Evolutionary conservation across 2,888 invertebrate species (phyloP).

Genomic region (Phengaris alcon): DNA sequence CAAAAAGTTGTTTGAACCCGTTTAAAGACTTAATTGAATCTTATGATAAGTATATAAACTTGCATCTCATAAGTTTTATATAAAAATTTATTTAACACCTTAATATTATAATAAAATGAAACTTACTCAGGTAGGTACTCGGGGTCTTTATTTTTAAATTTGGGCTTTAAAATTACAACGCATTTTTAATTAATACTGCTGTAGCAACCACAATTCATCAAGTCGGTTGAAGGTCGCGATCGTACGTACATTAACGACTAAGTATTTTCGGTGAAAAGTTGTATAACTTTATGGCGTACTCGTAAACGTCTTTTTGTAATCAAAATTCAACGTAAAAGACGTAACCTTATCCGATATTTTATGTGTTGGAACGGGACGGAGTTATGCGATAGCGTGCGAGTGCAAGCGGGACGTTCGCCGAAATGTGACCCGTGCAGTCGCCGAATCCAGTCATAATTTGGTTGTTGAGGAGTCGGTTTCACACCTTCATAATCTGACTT

Average conservation of each 20-base stretch:
- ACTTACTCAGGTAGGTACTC: neutral
- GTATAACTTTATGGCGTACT: constrained; percentile 25
- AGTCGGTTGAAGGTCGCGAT: neutral
- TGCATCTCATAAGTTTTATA: neutral
- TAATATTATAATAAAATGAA: neutral
- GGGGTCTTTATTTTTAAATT: neutral
- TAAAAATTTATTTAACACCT: neutral
- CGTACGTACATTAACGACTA: constrained; percentile 8
- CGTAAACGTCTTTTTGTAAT: constrained; percentile 29
- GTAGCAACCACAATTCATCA: neutral
- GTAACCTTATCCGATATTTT: constrained; percentile 27
- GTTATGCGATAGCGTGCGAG: constrained; percentile 56
- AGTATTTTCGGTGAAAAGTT: constrained; percentile 26
- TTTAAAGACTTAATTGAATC: no score
- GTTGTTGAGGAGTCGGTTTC: constrained; percentile 75
- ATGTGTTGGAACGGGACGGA: constrained; percentile 48
- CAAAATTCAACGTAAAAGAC: constrained; percentile 24
- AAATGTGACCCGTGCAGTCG: constrained; percentile 69
- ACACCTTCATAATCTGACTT: constrained; percentile 78
- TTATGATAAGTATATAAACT: neutral
- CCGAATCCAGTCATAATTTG: constrained; percentile 73
- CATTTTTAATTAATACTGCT: neutral
- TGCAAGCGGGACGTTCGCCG: constrained; percentile 64
- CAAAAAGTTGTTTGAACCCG: no score
- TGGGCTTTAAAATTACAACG: neutral